Evolutionary conservation across 2,888 invertebrate species (phyloP), one percentile per base, ranked within the genome.

Genomic region (Napeogenes sylphis): DNA sequence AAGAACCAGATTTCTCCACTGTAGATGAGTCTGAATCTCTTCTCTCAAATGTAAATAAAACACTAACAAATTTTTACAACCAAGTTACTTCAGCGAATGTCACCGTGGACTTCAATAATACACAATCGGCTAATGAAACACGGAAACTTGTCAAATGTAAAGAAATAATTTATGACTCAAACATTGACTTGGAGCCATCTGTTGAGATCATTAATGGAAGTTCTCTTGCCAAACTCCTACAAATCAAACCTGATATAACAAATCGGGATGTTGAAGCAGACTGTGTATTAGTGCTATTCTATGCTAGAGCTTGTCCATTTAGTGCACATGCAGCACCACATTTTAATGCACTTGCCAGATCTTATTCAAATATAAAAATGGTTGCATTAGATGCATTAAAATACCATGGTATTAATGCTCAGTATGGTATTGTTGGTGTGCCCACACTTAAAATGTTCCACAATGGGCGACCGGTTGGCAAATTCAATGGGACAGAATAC

Each of bases 361-460:
- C 95, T 4, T 99, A 96, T 84, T 97, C 97, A 2, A 94, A 94
- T 72, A 91, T 99, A 0, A 95, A 95, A 85, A 93, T 98, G 82
- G 95, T 97, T 10, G 98, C 96, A 3, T 93, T 99, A 21, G 98
- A 99, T 91, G 97, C 98, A 2, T 92, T 95, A 72, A 94, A 94
- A 78, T 94, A 95, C 75, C 94, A 94, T 77, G 93, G 95, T 66
- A 95, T 97, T 58, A 98, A 97, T 85, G 96, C 97, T 0, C 96
- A 97, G 73, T 97, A 96, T 83, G 98, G 98, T 10, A 95, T 98
- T 64, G 94, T 97, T 8, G 97, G 97, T 21, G 94, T 98, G 47
- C 98, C 98, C 6, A 96, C 97, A 3, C 80, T 98, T 45, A 92
- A 98, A 87, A 91, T 98, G 68, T 96, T 98, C 75, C 97, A 98